Evolutionary conservation across 2,888 invertebrate genomes (phyloP).

Genomic region (Andrena camellia): DNA sequence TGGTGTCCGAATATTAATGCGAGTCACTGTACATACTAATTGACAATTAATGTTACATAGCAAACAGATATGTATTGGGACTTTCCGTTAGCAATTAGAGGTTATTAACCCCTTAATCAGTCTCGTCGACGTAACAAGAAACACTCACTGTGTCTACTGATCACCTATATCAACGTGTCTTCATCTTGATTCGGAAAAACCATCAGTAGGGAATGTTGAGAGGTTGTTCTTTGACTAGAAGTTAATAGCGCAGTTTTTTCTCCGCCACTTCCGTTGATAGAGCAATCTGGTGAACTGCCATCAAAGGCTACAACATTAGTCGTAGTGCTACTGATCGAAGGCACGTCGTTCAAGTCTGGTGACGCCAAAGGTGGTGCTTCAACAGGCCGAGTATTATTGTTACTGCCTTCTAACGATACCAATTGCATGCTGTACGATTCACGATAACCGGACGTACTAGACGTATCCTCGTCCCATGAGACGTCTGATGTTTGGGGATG

Average conservation of each 20-base stretch:
- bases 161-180: constrained; percentile 91
- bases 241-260: constrained; percentile 88
- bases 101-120: constrained; percentile 24
- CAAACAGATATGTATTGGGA: constrained; percentile 10
- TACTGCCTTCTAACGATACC: constrained; percentile 87
- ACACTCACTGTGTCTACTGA: neutral
- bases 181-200: constrained; percentile 94
- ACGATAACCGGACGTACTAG: constrained; percentile 94
- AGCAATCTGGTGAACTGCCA: constrained; percentile 87
- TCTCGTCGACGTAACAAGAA: constrained; percentile 20
- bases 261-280: constrained; percentile 88
- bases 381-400: constrained; percentile 77
- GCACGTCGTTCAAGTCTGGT: constrained; percentile 87
- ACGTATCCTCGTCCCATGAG: constrained; percentile 92
- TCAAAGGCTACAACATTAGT: constrained; percentile 86
- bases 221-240: constrained; percentile 88
- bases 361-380: constrained; percentile 88
- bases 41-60: neutral
- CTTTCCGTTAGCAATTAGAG: constrained; percentile 38
- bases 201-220: constrained; percentile 92
- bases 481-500: constrained; percentile 87
- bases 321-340: constrained; percentile 84
- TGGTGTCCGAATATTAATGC: too few relatives aligned
- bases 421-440: constrained; percentile 90
- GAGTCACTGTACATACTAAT: too few relatives aligned